phyloP scores from a whole-genome alignment of 1,140 invertebrate species.

The Brachystomella parvula region DNA sequence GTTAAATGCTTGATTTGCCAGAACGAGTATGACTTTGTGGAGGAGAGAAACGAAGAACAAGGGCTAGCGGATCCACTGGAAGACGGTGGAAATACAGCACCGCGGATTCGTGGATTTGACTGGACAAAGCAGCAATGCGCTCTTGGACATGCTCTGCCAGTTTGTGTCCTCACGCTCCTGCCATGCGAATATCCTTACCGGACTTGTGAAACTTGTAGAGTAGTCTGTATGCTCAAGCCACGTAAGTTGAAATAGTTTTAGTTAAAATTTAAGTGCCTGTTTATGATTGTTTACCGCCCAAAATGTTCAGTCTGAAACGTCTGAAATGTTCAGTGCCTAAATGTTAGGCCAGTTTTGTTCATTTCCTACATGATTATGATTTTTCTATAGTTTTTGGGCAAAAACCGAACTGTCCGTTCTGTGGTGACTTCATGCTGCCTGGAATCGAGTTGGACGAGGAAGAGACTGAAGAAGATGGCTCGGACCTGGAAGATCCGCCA shows the following conservation, averaged over 20 bases:
- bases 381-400: slow-evolving; percentile 4
- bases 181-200: background rate
- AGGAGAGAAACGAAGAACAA: no score
- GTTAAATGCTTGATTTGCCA: background rate
- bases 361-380: background rate
- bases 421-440: slow-evolving; percentile 4
- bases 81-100: background rate
- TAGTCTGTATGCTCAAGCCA: background rate
- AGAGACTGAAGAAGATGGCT: background rate
- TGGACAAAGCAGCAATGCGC: background rate
- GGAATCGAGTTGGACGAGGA: background rate
- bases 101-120: background rate
- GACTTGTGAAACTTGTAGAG: background rate
- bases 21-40: background rate
- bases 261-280: slow-evolving; percentile 2
- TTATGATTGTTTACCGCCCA: background rate
- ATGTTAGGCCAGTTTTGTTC: background rate
- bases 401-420: slow-evolving; percentile 6
- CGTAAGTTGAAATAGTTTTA: background rate
- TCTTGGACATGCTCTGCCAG: background rate
- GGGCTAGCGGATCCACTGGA: background rate
- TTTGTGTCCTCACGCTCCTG: background rate
- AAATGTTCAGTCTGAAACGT: background rate
- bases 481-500: slow-evolving; percentile 1
- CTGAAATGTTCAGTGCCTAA: background rate